Evolutionary conservation across 2,888 invertebrate species (phyloP).

Genomic region (Tiliacea aurago): DNA sequence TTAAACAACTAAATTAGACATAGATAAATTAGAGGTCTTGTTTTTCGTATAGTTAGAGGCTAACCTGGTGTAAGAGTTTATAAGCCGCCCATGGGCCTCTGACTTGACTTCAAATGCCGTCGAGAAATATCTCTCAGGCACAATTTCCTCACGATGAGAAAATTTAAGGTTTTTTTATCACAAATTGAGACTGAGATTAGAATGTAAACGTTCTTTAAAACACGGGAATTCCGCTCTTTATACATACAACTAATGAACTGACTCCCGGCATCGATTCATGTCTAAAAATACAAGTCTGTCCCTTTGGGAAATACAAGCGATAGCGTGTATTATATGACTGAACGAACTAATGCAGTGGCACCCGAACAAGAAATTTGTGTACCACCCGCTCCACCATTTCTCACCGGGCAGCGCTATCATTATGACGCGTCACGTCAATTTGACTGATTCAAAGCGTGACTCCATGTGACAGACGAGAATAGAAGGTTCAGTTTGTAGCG

Average conservation of each 20-base stretch:
- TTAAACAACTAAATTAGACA: no score
- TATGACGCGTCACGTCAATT: constrained; percentile 42
- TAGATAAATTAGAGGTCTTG: no score
- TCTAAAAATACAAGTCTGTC: background rate
- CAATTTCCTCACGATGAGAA: no score
- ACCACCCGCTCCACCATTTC: constrained; percentile 28
- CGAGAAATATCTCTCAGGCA: no score
- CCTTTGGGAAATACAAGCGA: constrained; percentile 13
- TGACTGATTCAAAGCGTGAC: constrained; percentile 26
- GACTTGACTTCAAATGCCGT: no score
- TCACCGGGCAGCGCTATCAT: constrained; percentile 25
- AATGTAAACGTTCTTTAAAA: no score
- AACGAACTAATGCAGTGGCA: constrained; percentile 20
- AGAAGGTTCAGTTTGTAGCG: constrained; percentile 5
- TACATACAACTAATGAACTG: background rate
- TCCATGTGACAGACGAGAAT: background rate
- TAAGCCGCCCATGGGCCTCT: no score
- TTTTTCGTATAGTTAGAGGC: no score
- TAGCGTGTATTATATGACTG: background rate
- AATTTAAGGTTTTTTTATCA: no score
- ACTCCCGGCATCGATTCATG: background rate
- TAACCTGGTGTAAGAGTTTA: no score
- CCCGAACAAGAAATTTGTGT: constrained; percentile 33
- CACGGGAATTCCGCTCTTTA: no score
- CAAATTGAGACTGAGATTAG: no score